A percentile compares a stretch with the other conserved stretches of the same genome.
These are phyloP conservation scores for Melanotaenia nigrans DNA, from an alignment of 2,797 vertebrate genomes.

Conservation along the genomic window DNA sequence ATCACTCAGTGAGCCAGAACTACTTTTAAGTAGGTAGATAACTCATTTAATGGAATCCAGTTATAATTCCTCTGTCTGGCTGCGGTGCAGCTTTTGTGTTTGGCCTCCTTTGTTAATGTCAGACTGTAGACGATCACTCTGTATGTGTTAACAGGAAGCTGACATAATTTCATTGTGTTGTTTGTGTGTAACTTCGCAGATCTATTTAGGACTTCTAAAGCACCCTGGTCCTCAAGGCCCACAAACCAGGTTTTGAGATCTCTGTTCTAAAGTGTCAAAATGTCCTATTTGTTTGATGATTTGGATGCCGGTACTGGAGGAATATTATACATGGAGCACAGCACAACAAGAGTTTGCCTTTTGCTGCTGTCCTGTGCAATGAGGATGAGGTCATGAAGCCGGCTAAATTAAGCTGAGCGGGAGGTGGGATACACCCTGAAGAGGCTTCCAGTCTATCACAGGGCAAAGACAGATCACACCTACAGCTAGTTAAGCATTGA, in stretches of 20 bases:
- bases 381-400: too few relatives aligned
- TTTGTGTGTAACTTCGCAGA: neutral
- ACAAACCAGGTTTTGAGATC: too few relatives aligned
- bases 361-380: too few relatives aligned
- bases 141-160: constrained; percentile 2
- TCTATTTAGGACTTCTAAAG: neutral
- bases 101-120: constrained; percentile 30
- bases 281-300: neutral
- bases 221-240: too few relatives aligned
- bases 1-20: constrained; percentile 68
- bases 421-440: neutral
- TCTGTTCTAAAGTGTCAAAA: neutral
- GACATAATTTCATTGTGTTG: neutral
- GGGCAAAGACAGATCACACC: neutral
- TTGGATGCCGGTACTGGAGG: neutral
- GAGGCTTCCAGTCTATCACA: neutral
- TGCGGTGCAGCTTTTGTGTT: constrained; percentile 38
- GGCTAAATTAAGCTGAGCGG: neutral
- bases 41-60: constrained; percentile 63
- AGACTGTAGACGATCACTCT: neutral
- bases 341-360: too few relatives aligned
- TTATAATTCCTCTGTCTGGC: constrained; percentile 48
- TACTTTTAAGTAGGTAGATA: constrained; percentile 62
- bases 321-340: too few relatives aligned
- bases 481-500: neutral